Base-by-base conservation (phyloP, 2,113 vertebrate species). In the Macroglossus sobrinus region DNA sequence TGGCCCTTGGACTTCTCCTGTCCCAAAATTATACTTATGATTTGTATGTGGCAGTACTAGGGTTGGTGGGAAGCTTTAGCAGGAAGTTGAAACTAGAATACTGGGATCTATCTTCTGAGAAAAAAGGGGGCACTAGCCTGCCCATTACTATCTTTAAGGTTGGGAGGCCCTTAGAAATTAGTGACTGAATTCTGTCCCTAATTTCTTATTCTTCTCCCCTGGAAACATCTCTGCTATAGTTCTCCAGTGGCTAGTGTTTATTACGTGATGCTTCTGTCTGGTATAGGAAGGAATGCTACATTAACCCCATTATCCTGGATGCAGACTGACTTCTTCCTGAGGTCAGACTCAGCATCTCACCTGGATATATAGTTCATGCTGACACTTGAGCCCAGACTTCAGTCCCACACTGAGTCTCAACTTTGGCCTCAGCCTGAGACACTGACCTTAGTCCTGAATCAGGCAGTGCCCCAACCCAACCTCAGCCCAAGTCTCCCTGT, bases 11-110 rank as follows among this genome's bases (percentile, higher is more conserved):
- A 71, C 68, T 55, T 75, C 55, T 92, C 47, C 22, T 78, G 22
- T 91, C 63, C 66, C 72, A 22, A 90, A 4, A 78, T 5, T 85
- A 28, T 88, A 84, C 55, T 72, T 64, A 5, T 84, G 55, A 88
- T 66, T 89, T 93, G 22, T 80, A 63, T 88, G 87, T 94, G 91
- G 50, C 61, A 78, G 50, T 94, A 78, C 24, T 76, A 76, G n/a
- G 26, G 33, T 38, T 45, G 5, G 55, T 35, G 18, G 61, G 14
- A 57, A 18, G 13, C 33, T 90, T 79, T 90, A 64, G 55, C 3
- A 75, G 76, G 89, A 93, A 89, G 63, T 59, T 91, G 72, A 21
- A 89, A 53, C 18, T 87, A 61, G 33, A 84, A 92, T 91, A 61
- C 66, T 64, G 81, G 55, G 45, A 64, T 84, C 19, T 18, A 82